phyloP scores from a whole-genome alignment of 2,888 invertebrate species.

The Eupsilia transversa region DNA sequence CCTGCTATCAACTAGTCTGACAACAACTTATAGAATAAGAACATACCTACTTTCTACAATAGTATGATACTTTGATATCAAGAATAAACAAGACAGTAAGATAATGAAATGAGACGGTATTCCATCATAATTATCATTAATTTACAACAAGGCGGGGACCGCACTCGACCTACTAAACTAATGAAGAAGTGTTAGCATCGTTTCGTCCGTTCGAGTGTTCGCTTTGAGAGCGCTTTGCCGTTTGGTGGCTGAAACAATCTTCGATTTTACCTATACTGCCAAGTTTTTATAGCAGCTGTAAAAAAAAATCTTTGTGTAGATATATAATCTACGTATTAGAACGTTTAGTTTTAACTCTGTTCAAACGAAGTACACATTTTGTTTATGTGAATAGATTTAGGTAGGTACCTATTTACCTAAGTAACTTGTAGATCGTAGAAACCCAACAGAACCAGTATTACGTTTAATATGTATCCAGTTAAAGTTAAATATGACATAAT shows the following conservation, averaged over 20 bases:
- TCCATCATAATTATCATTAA: constrained; percentile 82
- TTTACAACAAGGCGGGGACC: constrained; percentile 75
- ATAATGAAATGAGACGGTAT: constrained; percentile 77
- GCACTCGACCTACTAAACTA: constrained; percentile 80
- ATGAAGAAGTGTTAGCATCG: constrained; percentile 49
- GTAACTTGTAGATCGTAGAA: constrained; percentile 51
- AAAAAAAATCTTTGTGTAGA: constrained; percentile 5
- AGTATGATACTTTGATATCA: constrained; percentile 76
- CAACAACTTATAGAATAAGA: constrained; percentile 64
- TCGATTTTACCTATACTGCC: constrained; percentile 47
- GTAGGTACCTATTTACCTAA: background rate
- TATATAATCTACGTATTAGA: constrained; percentile 18
- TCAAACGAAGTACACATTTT: constrained; percentile 13
- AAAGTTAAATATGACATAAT: constrained; percentile 29
- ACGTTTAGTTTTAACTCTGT: constrained; percentile 26
- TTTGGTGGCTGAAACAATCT: constrained; percentile 19
- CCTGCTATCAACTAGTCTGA: constrained; percentile 84
- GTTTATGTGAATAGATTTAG: constrained; percentile 6
- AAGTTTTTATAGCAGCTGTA: constrained; percentile 30
- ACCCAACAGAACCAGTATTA: constrained; percentile 66
- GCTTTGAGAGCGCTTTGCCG: constrained; percentile 1
- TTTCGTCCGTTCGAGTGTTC: constrained; percentile 29
- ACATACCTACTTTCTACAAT: constrained; percentile 62
- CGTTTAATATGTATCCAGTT: constrained; percentile 49
- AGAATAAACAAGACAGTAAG: constrained; percentile 80